Evolutionary conservation across 2,888 invertebrate species (phyloP).

Genomic region (Orthosia gracilis): DNA sequence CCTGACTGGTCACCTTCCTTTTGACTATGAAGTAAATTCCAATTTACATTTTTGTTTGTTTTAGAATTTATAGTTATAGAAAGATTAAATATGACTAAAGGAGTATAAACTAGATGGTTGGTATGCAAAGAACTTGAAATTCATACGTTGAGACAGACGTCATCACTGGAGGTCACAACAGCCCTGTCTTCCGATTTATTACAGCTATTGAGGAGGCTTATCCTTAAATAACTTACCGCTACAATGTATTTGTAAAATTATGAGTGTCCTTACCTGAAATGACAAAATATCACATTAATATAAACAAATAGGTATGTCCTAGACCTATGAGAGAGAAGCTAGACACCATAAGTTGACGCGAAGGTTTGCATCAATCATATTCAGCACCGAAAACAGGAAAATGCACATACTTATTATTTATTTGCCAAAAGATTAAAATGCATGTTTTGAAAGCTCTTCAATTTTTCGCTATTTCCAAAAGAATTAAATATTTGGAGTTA

Average conservation of each 20-base stretch:
- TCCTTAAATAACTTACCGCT: conserved; percentile 49
- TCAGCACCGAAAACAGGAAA: conserved; percentile 18
- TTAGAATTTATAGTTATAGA: too few relatives aligned
- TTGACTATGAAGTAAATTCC: too few relatives aligned
- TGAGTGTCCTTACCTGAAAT: conserved; percentile 54
- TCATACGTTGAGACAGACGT: background rate
- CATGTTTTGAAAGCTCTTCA: background rate
- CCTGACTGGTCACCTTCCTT: too few relatives aligned
- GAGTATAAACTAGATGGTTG: too few relatives aligned
- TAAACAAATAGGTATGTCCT: conserved; percentile 12
- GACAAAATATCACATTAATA: conserved; percentile 48
- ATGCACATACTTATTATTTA: background rate
- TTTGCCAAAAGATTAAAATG: background rate
- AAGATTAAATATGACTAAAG: too few relatives aligned
- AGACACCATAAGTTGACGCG: conserved; percentile 29
- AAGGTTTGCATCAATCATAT: conserved; percentile 47
- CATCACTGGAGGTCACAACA: conserved; percentile 6
- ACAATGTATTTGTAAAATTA: conserved; percentile 16
- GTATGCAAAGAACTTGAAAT: background rate
- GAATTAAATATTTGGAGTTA: too few relatives aligned
- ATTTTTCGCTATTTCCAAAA: background rate
- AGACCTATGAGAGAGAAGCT: conserved; percentile 19
- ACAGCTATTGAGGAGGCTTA: background rate
- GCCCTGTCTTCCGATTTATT: conserved; percentile 23
- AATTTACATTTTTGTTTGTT: too few relatives aligned